These are phyloP conservation scores for Rallus limicola DNA, from an alignment of 2,113 vertebrate species.

Conservation along the genomic window DNA sequence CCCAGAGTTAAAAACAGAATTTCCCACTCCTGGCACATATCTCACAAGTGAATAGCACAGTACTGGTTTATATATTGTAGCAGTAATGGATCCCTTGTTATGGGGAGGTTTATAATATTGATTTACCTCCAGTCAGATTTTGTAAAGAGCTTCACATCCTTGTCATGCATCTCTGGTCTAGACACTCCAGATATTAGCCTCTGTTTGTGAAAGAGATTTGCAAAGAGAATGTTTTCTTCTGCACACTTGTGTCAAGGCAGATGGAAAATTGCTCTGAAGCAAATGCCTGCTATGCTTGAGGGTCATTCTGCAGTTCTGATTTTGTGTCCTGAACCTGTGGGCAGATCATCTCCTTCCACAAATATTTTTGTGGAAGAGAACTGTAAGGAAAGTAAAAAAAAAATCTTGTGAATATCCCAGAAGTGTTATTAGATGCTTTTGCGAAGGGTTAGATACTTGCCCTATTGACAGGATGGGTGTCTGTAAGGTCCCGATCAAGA, in stretches of 20 bases:
- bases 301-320: neutral
- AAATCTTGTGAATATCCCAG: neutral
- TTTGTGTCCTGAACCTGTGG: neutral
- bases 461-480: neutral
- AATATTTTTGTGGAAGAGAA: neutral
- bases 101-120: neutral
- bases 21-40: neutral
- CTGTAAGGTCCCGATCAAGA: neutral
- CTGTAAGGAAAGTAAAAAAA: neutral
- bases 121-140: conserved; percentile 8
- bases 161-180: neutral
- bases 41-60: neutral
- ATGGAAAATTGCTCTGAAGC: neutral
- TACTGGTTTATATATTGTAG: neutral
- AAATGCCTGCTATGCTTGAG: neutral
- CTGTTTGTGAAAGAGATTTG: neutral
- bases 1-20: neutral
- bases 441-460: neutral
- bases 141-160: neutral
- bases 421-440: neutral
- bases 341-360: neutral
- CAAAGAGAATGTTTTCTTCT: neutral
- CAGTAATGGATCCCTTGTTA: neutral
- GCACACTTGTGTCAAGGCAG: neutral
- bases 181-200: neutral